Base-by-base conservation (phyloP, 2,113 vertebrate genomes). In the Bubalus kerabau region DNA sequence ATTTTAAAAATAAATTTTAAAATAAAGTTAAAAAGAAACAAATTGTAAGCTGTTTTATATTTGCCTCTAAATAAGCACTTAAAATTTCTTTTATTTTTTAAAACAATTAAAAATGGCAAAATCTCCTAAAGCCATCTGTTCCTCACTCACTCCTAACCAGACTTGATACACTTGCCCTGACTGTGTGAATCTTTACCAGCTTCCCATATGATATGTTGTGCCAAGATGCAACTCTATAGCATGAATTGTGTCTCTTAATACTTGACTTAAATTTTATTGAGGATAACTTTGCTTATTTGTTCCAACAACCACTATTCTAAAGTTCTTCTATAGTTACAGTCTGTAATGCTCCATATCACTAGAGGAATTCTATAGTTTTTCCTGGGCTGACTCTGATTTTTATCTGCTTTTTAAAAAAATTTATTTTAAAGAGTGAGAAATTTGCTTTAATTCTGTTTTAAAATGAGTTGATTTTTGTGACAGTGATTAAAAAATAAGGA, bases 381-480 rank as follows among this genome's bases (percentile, higher is more conserved):
- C 30, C 30, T 84, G 26, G 74, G 46, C 23, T 83, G 24, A 57
- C 40, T 52, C 78, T 54, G 80, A 82, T 64, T 76, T 85, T 74
- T 7, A 36, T 56, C 7, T 90, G 6, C 24, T 78, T 28, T 82
- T n/a, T 23, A 12, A 36, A 36, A 64, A 64, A 23, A 10, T 12
- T 74, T 26, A n/a, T 59, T 94, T 97, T 97, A 87, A 82, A 80
- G 23, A 9, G 23, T 40, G 26, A 91, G 48, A 81, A 88, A 91
- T 7, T 40, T 57, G 50, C 91, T 46, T 64, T 23, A 46, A 56
- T 83, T 40, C 52, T 64, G 36, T 76, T 90, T 89, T 67, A 28
- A 93, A 92, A 74, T 76, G 23, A 13, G 6, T 56, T 40, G 30
- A 28, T 56, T 84, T 95, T 92, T 87, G 28, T 46, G 36, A 67